Percentiles rank a stretch among this genome's conserved stretches.
These are phyloP conservation scores for Pipistrellus pipistrellus DNA, from an alignment of 2,797 vertebrate species.

Conservation along the genomic window DNA sequence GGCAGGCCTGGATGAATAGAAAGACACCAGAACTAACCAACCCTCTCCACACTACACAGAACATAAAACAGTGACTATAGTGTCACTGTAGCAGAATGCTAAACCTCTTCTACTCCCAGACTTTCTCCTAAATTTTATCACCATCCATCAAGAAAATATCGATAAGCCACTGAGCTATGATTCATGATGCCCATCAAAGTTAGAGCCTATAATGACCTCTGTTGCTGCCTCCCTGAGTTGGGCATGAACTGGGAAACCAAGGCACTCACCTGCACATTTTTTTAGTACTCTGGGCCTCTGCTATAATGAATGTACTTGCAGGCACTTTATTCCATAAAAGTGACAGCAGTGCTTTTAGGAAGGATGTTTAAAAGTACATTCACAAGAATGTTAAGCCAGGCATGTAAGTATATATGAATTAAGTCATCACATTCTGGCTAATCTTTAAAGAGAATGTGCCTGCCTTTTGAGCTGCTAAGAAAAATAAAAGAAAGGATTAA, in stretches of 20 bases:
- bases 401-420: slow-evolving; percentile 81
- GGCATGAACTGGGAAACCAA: slow-evolving; percentile 63
- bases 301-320: slow-evolving; percentile 60
- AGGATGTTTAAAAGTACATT: slow-evolving; percentile 69
- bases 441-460: slow-evolving; percentile 78
- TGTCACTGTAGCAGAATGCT: not conserved
- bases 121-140: slow-evolving; percentile 33
- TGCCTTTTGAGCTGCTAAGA: slow-evolving; percentile 76
- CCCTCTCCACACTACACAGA: not conserved
- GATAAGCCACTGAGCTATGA: slow-evolving; percentile 60
- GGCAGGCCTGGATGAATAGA: not conserved
- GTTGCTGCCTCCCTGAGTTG: slow-evolving; percentile 36
- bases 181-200: not conserved
- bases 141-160: slow-evolving; percentile 45
- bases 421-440: slow-evolving; percentile 82
- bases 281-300: not conserved
- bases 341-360: slow-evolving; percentile 71
- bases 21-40: slow-evolving; percentile 31
- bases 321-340: slow-evolving; percentile 58
- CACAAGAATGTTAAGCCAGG: slow-evolving; percentile 70
- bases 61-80: not conserved
- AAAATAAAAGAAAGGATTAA: slow-evolving; percentile 82
- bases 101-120: slow-evolving; percentile 13
- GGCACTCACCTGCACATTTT: slow-evolving; percentile 38
- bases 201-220: not conserved